Evolutionary conservation across 2,113 vertebrate genomes (phyloP).

Genomic region (Psilopogon haemacephalus): DNA sequence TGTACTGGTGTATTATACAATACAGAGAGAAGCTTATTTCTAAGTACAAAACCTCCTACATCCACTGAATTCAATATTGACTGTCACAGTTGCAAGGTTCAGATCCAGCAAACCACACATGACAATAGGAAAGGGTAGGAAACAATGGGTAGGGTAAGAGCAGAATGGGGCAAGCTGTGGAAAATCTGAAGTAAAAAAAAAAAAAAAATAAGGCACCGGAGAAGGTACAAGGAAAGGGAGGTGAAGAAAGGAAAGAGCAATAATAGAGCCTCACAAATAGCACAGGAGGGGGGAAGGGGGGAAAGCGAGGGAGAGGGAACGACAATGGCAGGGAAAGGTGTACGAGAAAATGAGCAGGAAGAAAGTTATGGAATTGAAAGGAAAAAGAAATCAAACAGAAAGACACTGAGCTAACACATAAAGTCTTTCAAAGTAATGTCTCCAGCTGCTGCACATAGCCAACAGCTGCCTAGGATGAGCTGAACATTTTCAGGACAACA

Average conservation of each 20-base stretch:
- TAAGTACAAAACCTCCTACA: neutral
- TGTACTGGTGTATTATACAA: neutral
- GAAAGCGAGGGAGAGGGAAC: neutral
- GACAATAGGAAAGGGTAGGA: neutral
- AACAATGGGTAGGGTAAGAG: neutral
- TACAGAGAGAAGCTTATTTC: neutral
- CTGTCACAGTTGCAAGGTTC: neutral
- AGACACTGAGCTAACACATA: neutral
- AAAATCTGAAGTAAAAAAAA: neutral
- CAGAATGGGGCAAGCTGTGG: neutral
- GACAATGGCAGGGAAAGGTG: neutral
- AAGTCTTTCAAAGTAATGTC: neutral
- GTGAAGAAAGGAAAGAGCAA: neutral
- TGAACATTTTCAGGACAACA: neutral
- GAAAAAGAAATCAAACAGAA: neutral
- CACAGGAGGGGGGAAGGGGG: neutral
- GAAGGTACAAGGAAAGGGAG: neutral
- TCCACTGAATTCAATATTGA: neutral
- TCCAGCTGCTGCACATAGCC: neutral
- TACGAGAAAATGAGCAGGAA: neutral
- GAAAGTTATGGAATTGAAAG: neutral
- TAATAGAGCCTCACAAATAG: neutral
- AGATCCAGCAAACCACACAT: neutral
- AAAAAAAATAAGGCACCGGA: neutral
- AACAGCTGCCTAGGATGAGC: neutral